These are phyloP conservation scores for Myopa testacea DNA, from an alignment of 2,888 invertebrate genomes.

Conservation along the genomic window DNA sequence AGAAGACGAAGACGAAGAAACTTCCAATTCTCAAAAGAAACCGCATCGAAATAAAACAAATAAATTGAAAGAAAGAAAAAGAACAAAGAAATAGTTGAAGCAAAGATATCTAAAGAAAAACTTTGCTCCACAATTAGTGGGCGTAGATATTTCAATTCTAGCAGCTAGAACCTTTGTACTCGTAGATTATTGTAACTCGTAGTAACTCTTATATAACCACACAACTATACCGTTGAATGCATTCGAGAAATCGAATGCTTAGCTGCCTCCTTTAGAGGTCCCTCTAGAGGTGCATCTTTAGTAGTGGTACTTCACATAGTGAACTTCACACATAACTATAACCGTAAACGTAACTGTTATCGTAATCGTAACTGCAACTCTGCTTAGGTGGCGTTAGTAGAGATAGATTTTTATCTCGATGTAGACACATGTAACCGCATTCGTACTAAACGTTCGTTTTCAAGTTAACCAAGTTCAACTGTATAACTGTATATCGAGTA, in stretches of 20 bases:
- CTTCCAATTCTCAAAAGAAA: not conserved
- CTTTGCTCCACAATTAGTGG: slow-evolving; percentile 16
- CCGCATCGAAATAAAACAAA: not conserved
- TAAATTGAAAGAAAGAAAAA: slow-evolving; percentile 19
- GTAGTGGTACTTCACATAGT: not conserved
- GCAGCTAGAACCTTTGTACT: not conserved
- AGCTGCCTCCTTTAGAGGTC: slow-evolving; percentile 1
- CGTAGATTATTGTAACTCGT: slow-evolving; percentile 8
- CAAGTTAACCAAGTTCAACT: slow-evolving; percentile 18
- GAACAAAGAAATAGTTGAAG: slow-evolving; percentile 6
- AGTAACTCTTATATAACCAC: not conserved
- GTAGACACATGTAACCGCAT: slow-evolving; percentile 39
- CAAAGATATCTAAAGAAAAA: slow-evolving; percentile 5
- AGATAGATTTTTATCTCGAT: slow-evolving; percentile 8
- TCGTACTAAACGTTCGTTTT: slow-evolving; percentile 47
- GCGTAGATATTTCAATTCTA: slow-evolving; percentile 8
- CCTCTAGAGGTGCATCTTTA: not conserved
- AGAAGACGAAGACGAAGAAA: not conserved
- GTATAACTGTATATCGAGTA: slow-evolving; percentile 13
- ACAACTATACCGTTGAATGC: not conserved
- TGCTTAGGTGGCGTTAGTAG: slow-evolving; percentile 22
- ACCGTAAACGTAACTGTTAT: not conserved
- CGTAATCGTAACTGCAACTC: not conserved
- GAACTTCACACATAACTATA: not conserved
- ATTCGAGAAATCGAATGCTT: slow-evolving; percentile 2